Evolutionary conservation across 1,140 invertebrate genomes (phyloP).

Genomic region (Pseudomyrmex concolor): DNA sequence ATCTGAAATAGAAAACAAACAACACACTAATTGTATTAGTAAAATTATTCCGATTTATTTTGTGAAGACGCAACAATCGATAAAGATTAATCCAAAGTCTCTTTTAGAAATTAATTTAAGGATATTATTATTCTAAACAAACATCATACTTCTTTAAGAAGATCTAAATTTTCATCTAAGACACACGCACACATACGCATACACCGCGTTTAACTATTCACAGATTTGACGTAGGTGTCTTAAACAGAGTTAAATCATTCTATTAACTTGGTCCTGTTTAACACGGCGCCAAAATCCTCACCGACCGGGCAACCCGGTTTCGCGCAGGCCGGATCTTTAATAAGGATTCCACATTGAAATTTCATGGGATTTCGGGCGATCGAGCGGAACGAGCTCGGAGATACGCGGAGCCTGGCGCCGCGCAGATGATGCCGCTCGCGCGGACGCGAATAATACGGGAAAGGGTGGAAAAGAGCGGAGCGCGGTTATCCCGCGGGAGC

Average conservation of each 20-base stretch:
- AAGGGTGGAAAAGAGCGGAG: constrained; percentile 74
- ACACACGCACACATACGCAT: too few relatives aligned
- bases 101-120: too few relatives aligned
- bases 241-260: constrained; percentile 20
- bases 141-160: not conserved
- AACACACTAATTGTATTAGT: not conserved
- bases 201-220: constrained; percentile 13
- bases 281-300: constrained; percentile 8
- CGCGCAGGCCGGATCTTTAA: constrained; percentile 41
- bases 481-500: constrained; percentile 63
- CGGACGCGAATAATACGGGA: constrained; percentile 73
- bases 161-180: not conserved
- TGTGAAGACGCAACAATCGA: too few relatives aligned
- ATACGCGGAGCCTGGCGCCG: constrained; percentile 51
- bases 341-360: constrained; percentile 68
- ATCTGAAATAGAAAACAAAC: constrained; percentile 69
- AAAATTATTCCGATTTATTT: not conserved
- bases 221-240: constrained; percentile 11
- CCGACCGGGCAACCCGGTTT: constrained; percentile 1
- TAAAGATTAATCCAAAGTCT: too few relatives aligned
- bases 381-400: constrained; percentile 67
- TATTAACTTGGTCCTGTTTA: not conserved
- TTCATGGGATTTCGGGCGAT: constrained; percentile 73
- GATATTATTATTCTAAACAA: too few relatives aligned
- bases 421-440: constrained; percentile 59